Percentiles rank a stretch among this genome's conserved stretches.
Conservation (phyloP, 2,888 invertebrate genomes). For the Mallateleia sp. region DNA sequence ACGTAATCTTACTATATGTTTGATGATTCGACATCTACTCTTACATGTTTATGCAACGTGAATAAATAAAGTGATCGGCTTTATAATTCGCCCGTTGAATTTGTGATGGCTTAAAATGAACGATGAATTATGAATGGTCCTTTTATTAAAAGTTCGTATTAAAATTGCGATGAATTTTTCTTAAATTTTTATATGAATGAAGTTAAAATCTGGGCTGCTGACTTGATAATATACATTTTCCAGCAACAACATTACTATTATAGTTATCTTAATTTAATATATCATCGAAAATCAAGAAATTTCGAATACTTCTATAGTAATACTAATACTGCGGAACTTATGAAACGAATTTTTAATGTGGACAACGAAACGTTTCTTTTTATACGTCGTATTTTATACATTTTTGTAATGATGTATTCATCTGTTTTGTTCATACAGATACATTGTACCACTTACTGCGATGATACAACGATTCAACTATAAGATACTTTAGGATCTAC, state of each 20-base stretch:
- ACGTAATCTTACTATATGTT: too few relatives aligned
- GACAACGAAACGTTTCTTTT: conserved; percentile 31
- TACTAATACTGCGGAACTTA: too few relatives aligned
- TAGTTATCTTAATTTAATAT: not conserved
- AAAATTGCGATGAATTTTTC: not conserved
- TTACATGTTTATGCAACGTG: conserved; percentile 16
- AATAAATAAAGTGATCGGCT: not conserved
- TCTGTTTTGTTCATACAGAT: not conserved
- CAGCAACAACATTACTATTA: not conserved
- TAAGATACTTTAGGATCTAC: conserved; percentile 2
- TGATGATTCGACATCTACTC: not conserved
- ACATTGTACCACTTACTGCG: conserved; percentile 14
- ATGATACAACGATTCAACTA: conserved; percentile 55
- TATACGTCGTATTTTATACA: conserved; percentile 11
- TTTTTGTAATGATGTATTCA: not conserved
- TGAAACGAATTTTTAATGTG: not conserved
- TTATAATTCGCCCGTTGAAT: not conserved
- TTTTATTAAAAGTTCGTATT: not conserved
- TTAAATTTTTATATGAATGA: not conserved
- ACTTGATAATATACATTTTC: not conserved
- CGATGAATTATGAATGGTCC: not conserved
- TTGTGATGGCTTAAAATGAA: not conserved
- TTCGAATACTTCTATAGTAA: too few relatives aligned
- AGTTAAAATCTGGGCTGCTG: not conserved
- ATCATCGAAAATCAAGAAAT: too few relatives aligned